These are phyloP conservation scores for Lingula anatina DNA, from an alignment of 2,888 invertebrate species.

Conservation along the genomic window DNA sequence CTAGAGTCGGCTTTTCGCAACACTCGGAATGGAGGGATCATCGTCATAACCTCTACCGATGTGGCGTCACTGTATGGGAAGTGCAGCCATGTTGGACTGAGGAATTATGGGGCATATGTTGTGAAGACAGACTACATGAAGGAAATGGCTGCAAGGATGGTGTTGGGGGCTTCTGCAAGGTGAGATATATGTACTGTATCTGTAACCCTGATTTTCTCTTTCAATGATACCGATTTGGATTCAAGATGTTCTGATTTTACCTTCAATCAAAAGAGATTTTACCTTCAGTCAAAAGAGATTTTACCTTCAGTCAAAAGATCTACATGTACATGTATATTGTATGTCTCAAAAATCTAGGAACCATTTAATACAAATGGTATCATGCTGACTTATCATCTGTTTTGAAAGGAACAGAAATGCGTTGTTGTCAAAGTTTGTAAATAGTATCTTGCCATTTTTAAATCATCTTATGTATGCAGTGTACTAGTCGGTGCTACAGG, in stretches of 20 bases:
- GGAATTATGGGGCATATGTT: slow-evolving; percentile 32
- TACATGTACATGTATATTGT: not conserved
- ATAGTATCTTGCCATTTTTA: too few relatives aligned
- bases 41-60: slow-evolving; percentile 38
- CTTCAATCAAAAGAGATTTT: too few relatives aligned
- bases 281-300: too few relatives aligned
- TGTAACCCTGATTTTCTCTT: not conserved
- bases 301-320: too few relatives aligned
- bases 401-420: too few relatives aligned
- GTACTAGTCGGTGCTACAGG: too few relatives aligned
- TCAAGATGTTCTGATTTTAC: too few relatives aligned
- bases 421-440: too few relatives aligned
- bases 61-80: slow-evolving; percentile 38
- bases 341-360: not conserved
- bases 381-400: too few relatives aligned
- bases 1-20: slow-evolving; percentile 38
- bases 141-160: slow-evolving; percentile 38
- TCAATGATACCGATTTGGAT: not conserved
- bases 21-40: slow-evolving; percentile 31
- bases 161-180: slow-evolving; percentile 34
- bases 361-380: not conserved
- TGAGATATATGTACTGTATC: slow-evolving; percentile 10
- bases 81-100: slow-evolving; percentile 27
- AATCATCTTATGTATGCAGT: too few relatives aligned
- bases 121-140: slow-evolving; percentile 40